Evolutionary conservation across 2,888 invertebrate genomes (phyloP), one percentile per base, ranked within the genome.

Genomic region (Papilio elwesi): DNA sequence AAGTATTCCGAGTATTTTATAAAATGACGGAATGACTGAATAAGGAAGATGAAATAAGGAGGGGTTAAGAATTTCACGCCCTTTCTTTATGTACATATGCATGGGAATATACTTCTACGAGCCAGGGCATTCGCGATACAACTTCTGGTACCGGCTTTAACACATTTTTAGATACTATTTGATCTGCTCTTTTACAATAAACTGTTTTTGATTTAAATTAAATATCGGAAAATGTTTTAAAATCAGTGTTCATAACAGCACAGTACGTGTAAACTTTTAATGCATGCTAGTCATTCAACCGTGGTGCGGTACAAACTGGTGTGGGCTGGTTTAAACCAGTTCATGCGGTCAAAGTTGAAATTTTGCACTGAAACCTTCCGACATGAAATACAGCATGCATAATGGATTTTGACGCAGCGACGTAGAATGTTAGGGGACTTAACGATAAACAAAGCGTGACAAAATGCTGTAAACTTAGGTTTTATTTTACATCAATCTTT

Each of bases 311-410:
- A 51, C 47, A 36, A 43, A 52, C 71, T 47, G 36, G 62, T 63
- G 15, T 53, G 53, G 15, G 26, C 67, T 48, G 63, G 68, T 53
- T 63, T 15, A 38, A 51, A 38, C 53, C 47, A 38, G 63, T 52
- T 72, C 63, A 72, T n/a, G 68, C 38, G 71, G 71, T 72, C 68
- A 68, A 47, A 72, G 67, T 72, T 72, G 53, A 68, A 68, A 72
- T 62, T 72, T 68, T 48, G 71, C 71, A 63, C 62, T 48, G 53
- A 53, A 53, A 63, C 67, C 63, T 57, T 57, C 65, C 62, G 63
- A 16, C 62, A 63, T 52, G 62, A 63, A 62, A 71, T 71, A 57
- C 66, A 16, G 71, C 62, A 62, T 68, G 67, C 52, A 48, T 72
- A 48, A 72, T 68, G 53, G 47, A 53, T 52, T 62, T 13, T 53